A percentile compares a stretch with the other conserved stretches of the same genome.
Evolutionary conservation across 2,888 invertebrate genomes (phyloP).

Genomic region (Ommatoiulus sabulosus): DNA sequence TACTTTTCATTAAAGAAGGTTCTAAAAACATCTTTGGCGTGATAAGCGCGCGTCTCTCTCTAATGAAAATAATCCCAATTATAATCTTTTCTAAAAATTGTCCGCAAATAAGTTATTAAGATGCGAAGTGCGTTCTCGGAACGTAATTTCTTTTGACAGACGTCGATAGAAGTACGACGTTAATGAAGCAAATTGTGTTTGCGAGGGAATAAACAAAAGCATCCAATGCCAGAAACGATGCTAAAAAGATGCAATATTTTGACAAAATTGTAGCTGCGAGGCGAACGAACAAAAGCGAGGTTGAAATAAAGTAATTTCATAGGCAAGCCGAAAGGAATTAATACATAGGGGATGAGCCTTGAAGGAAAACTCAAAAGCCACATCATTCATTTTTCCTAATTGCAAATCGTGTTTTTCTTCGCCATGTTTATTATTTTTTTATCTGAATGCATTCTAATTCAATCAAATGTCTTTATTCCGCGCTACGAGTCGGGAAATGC

Average conservation of each 20-base stretch:
- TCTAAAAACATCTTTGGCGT: not conserved
- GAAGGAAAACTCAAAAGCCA: not conserved
- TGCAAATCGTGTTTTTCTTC: not conserved
- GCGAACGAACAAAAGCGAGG: slow-evolving; percentile 7
- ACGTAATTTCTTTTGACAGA: slow-evolving; percentile 35
- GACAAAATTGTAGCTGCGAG: slow-evolving; percentile 5
- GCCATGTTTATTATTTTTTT: not conserved
- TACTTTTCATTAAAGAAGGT: not conserved
- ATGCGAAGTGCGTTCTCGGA: not conserved
- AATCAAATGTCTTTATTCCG: not conserved
- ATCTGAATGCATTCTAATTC: not conserved
- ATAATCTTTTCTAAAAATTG: not conserved
- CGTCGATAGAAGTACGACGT: not conserved
- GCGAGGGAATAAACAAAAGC: not conserved
- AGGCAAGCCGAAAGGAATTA: slow-evolving; percentile 11
- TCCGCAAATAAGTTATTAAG: not conserved
- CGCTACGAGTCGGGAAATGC: not conserved
- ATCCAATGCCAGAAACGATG: slow-evolving; percentile 6
- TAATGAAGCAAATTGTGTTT: slow-evolving; percentile 40
- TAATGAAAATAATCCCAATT: not conserved
- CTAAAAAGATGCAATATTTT: slow-evolving; percentile 10
- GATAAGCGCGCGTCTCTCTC: not conserved
- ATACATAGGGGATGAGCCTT: not conserved
- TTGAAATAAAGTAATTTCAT: slow-evolving; percentile 23
- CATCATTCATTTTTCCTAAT: not conserved